Percentiles rank a stretch among this genome's conserved stretches.
Conservation (phyloP, 2,797 vertebrate species). For the Enteromius thamalakanensis region DNA sequence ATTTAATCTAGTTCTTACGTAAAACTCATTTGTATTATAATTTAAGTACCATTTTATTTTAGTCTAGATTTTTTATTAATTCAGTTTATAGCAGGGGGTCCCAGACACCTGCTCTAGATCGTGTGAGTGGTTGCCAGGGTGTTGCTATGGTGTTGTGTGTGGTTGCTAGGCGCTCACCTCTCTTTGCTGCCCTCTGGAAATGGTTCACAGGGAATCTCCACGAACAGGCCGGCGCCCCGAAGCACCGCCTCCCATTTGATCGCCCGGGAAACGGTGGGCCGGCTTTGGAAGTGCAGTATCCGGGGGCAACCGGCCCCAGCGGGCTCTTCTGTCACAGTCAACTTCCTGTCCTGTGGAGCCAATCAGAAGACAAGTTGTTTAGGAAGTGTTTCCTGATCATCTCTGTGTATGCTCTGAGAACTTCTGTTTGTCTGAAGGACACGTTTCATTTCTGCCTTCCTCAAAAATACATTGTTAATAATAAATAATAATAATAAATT, state of each 20-base stretch:
- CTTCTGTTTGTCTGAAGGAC: neutral
- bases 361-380: neutral
- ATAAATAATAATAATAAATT: too few species aligned
- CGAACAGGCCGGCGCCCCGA: constrained; percentile 76
- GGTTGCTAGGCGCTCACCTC: constrained; percentile 70
- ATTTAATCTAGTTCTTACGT: too few species aligned
- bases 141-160: too few species aligned
- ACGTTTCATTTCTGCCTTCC: neutral
- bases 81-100: too few species aligned
- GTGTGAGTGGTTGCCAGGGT: too few species aligned
- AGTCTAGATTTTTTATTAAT: too few species aligned
- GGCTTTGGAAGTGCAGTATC: constrained; percentile 83
- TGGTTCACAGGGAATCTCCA: constrained; percentile 80
- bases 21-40: too few species aligned
- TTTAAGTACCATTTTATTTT: too few species aligned
- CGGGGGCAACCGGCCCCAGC: constrained; percentile 77
- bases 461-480: too few species aligned
- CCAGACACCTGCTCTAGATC: neutral
- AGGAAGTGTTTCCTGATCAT: neutral
- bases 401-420: neutral
- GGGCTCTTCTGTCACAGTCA: constrained; percentile 84
- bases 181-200: constrained; percentile 86
- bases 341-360: constrained; percentile 77
- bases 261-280: constrained; percentile 73
- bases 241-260: constrained; percentile 81